A percentile compares a stretch with the other conserved stretches of the same genome.
phyloP scores from a whole-genome alignment of 2,797 vertebrate species.

The Xenopus petersii region DNA sequence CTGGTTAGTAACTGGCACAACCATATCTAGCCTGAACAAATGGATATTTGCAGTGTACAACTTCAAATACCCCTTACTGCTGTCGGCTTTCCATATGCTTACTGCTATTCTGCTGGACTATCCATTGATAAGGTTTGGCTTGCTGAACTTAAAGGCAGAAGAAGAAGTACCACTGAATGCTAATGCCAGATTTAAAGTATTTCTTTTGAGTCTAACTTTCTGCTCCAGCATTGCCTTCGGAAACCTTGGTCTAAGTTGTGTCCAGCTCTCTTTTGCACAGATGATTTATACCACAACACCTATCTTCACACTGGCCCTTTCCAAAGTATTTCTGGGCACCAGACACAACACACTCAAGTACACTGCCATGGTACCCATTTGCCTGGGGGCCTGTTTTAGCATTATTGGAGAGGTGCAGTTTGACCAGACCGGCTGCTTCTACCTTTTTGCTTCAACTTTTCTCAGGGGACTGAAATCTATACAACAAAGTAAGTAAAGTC shows the following conservation, averaged over 20 bases:
- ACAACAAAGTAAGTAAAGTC: conserved; percentile 85
- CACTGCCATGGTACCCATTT: conserved; percentile 92
- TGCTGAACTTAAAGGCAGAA: conserved; percentile 56
- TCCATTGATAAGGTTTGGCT: conserved; percentile 72
- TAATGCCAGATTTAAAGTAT: conserved; percentile 74
- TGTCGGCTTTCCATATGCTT: conserved; percentile 93
- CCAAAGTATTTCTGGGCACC: conserved; percentile 78
- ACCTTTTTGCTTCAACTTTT: conserved; percentile 88
- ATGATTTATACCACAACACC: conserved; percentile 93
- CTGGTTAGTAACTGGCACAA: conserved; percentile 89
- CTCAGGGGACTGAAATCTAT: conserved; percentile 90
- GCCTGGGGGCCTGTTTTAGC: conserved; percentile 89
- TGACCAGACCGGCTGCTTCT: conserved; percentile 84
- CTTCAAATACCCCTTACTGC: conserved; percentile 87
- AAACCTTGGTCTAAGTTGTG: conserved; percentile 88
- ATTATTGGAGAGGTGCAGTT: conserved; percentile 85
- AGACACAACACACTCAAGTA: conserved; percentile 88
- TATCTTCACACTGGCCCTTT: conserved; percentile 87
- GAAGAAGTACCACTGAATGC: conserved; percentile 62
- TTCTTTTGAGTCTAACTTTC: conserved; percentile 89
- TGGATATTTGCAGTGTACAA: conserved; percentile 93
- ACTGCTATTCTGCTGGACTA: conserved; percentile 83
- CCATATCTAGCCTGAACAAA: conserved; percentile 96
- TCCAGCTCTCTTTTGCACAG: conserved; percentile 91
- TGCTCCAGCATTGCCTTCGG: conserved; percentile 92